Evolutionary conservation across 2,797 vertebrate genomes (phyloP).

Genomic region (Gallirallus australis): DNA sequence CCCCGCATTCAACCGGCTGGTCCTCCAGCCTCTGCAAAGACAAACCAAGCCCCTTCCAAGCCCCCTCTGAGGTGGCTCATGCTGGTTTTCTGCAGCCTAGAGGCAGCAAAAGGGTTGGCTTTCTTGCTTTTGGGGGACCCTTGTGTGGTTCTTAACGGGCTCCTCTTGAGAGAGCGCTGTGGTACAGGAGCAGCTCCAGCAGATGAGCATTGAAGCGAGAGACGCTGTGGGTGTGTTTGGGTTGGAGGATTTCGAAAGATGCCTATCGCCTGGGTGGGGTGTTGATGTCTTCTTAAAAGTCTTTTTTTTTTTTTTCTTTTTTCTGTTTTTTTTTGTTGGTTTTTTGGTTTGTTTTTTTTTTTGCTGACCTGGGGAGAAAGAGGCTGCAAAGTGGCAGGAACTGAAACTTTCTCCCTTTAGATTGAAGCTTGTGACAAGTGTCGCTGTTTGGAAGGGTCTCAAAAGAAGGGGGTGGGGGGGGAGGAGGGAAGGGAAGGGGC

Average conservation of each 20-base stretch:
- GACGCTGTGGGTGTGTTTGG: slow-evolving; percentile 52
- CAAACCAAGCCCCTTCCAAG: background rate
- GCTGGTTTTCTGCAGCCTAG: background rate
- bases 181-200: slow-evolving; percentile 39
- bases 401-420: slow-evolving; percentile 73
- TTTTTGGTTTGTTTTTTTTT: background rate
- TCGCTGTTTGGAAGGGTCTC: background rate
- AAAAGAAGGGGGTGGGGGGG: background rate
- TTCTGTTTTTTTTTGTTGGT: background rate
- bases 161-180: background rate
- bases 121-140: background rate
- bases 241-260: slow-evolving; percentile 75
- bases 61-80: background rate
- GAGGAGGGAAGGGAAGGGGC: background rate
- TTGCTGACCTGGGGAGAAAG: slow-evolving; percentile 75
- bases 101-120: background rate
- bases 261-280: slow-evolving; percentile 78
- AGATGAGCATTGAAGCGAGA: slow-evolving; percentile 38
- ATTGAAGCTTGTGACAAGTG: slow-evolving; percentile 62
- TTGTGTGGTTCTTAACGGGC: background rate
- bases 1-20: background rate
- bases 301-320: background rate
- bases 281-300: slow-evolving; percentile 41
- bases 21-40: background rate
- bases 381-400: slow-evolving; percentile 68